Conservation (phyloP, 2,888 invertebrate species). For the Cheilosia scutellata region DNA sequence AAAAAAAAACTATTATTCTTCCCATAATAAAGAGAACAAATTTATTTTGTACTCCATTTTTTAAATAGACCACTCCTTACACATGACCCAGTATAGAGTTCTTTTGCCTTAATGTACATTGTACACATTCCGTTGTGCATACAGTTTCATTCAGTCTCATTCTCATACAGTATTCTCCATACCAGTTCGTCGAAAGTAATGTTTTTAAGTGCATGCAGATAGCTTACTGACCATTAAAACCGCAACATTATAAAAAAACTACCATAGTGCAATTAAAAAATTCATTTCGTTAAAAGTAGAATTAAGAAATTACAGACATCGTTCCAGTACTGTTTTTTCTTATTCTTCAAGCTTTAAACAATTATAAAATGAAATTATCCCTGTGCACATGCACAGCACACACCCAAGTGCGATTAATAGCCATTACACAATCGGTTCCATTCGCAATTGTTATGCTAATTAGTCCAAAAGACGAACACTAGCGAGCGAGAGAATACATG, state of each 20-base stretch:
- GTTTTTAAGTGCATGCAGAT: constrained; percentile 56
- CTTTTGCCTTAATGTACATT: background rate
- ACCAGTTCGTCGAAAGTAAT: constrained; percentile 12
- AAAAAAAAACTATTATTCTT: too few species aligned
- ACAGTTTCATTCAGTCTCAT: background rate
- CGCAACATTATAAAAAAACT: constrained; percentile 26
- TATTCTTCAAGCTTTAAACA: constrained; percentile 25
- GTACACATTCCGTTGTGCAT: background rate
- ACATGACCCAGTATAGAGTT: background rate
- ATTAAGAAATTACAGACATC: constrained; percentile 19
- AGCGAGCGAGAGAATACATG: constrained; percentile 17
- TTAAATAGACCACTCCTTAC: constrained; percentile 1
- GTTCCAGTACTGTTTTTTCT: background rate
- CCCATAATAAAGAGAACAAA: too few species aligned
- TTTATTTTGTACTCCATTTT: background rate
- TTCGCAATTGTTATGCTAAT: constrained; percentile 66
- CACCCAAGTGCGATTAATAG: constrained; percentile 24
- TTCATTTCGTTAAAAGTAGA: constrained; percentile 28
- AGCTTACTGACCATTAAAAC: constrained; percentile 61
- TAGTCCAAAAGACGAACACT: constrained; percentile 44
- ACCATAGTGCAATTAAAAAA: constrained; percentile 39
- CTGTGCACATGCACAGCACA: background rate
- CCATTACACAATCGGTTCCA: constrained; percentile 51
- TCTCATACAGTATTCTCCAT: background rate
- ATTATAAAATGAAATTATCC: constrained; percentile 26